Evolutionary conservation across 1,140 invertebrate species (phyloP).

Genomic region (Euborellia annulipes): DNA sequence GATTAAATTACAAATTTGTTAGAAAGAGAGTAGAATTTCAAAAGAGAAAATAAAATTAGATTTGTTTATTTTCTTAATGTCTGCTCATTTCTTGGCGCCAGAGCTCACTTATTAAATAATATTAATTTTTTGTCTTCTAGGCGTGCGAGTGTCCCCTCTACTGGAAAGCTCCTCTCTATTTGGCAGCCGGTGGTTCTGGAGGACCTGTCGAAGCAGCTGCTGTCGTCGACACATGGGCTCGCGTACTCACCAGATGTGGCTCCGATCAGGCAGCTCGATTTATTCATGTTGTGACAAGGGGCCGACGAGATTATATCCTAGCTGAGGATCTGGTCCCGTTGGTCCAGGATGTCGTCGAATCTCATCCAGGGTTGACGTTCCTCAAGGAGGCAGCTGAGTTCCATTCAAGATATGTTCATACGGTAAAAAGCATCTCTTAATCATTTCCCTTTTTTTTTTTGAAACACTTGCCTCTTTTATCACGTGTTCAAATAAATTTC

Average conservation of each 20-base stretch:
- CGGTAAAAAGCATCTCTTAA: conserved; percentile 42
- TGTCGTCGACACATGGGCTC: conserved; percentile 70
- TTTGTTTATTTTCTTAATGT: not conserved
- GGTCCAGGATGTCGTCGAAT: conserved; percentile 95
- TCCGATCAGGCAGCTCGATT: conserved; percentile 76
- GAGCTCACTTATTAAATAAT: not conserved
- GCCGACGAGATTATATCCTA: conserved; percentile 37
- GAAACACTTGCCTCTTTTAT: no score
- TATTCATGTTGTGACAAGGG: conserved; percentile 63
- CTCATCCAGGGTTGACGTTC: conserved; percentile 95
- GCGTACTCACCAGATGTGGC: no score
- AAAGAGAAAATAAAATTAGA: not conserved
- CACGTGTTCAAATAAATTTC: no score
- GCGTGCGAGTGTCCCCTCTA: conserved; percentile 75
- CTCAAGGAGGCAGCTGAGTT: conserved; percentile 95
- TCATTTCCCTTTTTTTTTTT: conserved; percentile 1
- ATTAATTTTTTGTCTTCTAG: conserved; percentile 30
- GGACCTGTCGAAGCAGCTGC: conserved; percentile 58
- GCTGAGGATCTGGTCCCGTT: conserved; percentile 83
- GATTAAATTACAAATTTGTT: no score
- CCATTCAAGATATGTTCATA: conserved; percentile 95
- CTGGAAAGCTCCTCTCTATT: conserved; percentile 87
- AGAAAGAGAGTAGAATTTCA: no score
- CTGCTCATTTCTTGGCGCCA: not conserved
- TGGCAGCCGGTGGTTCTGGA: conserved; percentile 59